A percentile compares a stretch with the other conserved stretches of the same genome.
phyloP scores from a whole-genome alignment of 2,113 vertebrate species.

The Ochotona princeps region DNA sequence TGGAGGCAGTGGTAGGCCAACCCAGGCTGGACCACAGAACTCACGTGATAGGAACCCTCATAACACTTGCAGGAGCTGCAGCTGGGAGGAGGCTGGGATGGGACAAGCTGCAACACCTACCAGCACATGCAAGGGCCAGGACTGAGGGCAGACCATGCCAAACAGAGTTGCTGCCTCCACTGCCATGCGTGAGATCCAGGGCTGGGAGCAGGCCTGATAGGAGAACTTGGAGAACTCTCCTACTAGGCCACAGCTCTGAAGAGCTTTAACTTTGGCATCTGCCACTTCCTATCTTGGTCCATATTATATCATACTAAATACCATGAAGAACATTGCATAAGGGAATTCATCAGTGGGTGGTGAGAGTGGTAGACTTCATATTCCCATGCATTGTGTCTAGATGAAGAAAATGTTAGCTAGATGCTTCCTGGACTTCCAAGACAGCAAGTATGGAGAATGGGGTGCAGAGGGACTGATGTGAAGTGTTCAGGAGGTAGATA shows the following conservation, averaged over 20 bases:
- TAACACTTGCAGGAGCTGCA: too few species aligned
- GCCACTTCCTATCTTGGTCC: slow-evolving; percentile 28
- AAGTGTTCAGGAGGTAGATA: neutral
- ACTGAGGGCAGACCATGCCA: too few species aligned
- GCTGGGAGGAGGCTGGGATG: too few species aligned
- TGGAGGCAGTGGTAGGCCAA: too few species aligned
- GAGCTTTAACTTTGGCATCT: slow-evolving; percentile 48
- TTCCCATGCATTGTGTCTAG: neutral
- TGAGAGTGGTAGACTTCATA: neutral
- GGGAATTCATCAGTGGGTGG: slow-evolving; percentile 37
- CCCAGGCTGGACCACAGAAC: too few species aligned
- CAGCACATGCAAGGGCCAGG: too few species aligned
- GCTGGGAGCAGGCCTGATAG: too few species aligned
- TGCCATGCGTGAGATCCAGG: too few species aligned
- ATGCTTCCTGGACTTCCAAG: slow-evolving; percentile 45
- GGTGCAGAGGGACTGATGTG: neutral
- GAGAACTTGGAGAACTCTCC: too few species aligned
- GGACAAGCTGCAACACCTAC: too few species aligned
- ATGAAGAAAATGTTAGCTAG: slow-evolving; percentile 23
- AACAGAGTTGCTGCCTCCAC: too few species aligned
- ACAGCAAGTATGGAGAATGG: neutral
- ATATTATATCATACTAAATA: slow-evolving; percentile 24
- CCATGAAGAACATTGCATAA: slow-evolving; percentile 14
- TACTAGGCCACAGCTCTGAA: neutral
- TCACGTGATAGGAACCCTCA: too few species aligned